Percentiles rank a stretch among this genome's conserved stretches.
phyloP scores from a whole-genome alignment of 92 coral and sea anemone genomes.

The Actinostola sp. region DNA sequence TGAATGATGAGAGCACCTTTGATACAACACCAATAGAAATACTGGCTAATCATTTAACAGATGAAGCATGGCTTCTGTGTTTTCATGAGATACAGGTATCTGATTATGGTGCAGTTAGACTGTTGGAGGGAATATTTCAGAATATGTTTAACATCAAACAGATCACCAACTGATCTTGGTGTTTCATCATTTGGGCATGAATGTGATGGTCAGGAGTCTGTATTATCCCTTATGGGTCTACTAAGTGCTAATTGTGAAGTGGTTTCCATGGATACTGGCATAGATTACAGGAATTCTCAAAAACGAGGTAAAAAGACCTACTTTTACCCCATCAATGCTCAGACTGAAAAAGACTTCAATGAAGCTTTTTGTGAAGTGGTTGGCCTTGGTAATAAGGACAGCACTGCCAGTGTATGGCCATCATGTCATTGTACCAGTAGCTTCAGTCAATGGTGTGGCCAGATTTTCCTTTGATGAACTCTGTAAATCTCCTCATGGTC shows the following conservation, averaged over 20 bases:
- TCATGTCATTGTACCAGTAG: slow-evolving; percentile 69
- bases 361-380: slow-evolving; percentile 78
- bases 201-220: slow-evolving; percentile 65
- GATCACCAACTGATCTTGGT: slow-evolving; percentile 76
- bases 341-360: slow-evolving; percentile 60
- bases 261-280: slow-evolving; percentile 64
- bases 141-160: slow-evolving; percentile 78
- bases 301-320: slow-evolving; percentile 60
- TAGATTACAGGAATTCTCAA: slow-evolving; percentile 66
- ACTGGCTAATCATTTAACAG: slow-evolving; percentile 60
- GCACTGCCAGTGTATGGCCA: slow-evolving; percentile 82
- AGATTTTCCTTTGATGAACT: slow-evolving; percentile 76
- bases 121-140: slow-evolving; percentile 76
- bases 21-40: slow-evolving; percentile 65
- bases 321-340: slow-evolving; percentile 52
- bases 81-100: slow-evolving; percentile 86
- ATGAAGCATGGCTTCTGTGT: slow-evolving; percentile 72
- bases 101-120: slow-evolving; percentile 77
- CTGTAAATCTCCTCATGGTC: slow-evolving; percentile 76
- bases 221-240: slow-evolving; percentile 66
- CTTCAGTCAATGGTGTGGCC: slow-evolving; percentile 76
- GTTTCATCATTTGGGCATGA: slow-evolving; percentile 80
- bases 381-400: slow-evolving; percentile 61
- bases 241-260: slow-evolving; percentile 60
- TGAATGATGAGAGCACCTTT: slow-evolving; percentile 48